These are phyloP conservation scores for Onychostoma macrolepis DNA, from an alignment of 2,113 vertebrate genomes.

Conservation along the genomic window DNA sequence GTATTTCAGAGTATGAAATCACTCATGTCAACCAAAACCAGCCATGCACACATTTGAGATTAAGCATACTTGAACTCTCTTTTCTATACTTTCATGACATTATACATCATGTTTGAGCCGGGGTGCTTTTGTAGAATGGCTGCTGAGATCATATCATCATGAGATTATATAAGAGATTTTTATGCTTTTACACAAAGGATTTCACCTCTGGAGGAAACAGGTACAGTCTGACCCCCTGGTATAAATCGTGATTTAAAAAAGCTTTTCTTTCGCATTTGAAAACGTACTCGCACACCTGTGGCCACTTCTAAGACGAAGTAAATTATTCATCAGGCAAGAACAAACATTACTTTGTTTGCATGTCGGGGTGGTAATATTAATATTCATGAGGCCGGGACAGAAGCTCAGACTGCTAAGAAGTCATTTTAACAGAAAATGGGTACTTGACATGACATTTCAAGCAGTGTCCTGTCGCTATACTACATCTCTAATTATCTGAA, in stretches of 20 bases:
- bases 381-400: conserved; percentile 58
- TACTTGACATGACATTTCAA: conserved; percentile 23
- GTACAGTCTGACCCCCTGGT: conserved; percentile 11
- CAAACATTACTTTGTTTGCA: conserved; percentile 62
- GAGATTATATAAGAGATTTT: conserved; percentile 4
- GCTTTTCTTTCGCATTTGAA: conserved; percentile 2
- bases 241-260: neutral
- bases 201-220: neutral
- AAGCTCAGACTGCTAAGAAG: conserved; percentile 57
- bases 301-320: conserved; percentile 69
- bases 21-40: neutral
- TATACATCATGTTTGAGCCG: neutral
- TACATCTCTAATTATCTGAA: neutral
- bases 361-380: conserved; percentile 61
- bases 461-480: neutral
- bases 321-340: conserved; percentile 68
- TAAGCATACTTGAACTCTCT: neutral
- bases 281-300: conserved; percentile 21
- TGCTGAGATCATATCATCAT: conserved; percentile 21
- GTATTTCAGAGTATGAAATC: neutral
- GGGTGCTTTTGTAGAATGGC: neutral
- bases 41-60: conserved; percentile 8
- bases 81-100: neutral
- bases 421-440: conserved; percentile 16
- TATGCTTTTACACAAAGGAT: conserved; percentile 23